phyloP scores from a whole-genome alignment of 2,888 invertebrate species.

The Dinocampus coccinellae region DNA sequence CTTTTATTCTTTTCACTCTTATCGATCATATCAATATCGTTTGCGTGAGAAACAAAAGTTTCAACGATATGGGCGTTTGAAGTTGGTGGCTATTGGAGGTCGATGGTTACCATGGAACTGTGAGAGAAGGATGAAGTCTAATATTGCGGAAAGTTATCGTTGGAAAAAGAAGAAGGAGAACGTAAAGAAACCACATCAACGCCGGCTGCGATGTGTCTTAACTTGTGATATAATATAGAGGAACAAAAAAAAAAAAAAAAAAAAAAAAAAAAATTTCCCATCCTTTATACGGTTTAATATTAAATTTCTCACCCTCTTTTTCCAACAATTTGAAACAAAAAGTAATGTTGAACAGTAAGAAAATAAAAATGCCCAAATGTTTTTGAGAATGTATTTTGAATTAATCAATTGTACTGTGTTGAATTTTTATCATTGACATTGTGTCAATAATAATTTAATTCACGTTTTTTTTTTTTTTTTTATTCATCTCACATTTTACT shows the following conservation, averaged over 20 bases:
- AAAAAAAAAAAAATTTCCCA: background rate
- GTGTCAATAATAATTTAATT: too few species aligned
- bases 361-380: background rate
- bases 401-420: too few species aligned
- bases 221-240: background rate
- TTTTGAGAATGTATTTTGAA: background rate
- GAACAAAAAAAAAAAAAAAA: background rate
- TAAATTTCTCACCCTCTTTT: constrained; percentile 6
- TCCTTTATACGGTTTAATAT: background rate
- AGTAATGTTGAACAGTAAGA: background rate
- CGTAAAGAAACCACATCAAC: constrained; percentile 4
- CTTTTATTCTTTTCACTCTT: background rate
- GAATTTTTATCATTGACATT: background rate
- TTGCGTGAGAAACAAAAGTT: background rate
- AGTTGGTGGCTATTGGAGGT: background rate
- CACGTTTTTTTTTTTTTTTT: too few species aligned
- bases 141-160: constrained; percentile 22
- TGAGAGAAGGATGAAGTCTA: background rate
- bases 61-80: background rate
- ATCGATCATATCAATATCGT: background rate
- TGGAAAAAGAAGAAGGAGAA: background rate
- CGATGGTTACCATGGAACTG: background rate
- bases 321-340: background rate
- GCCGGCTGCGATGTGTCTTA: background rate
- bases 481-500: background rate